Evolutionary conservation across 2,888 invertebrate genomes (phyloP).

Genomic region (Alloplasta piceator): DNA sequence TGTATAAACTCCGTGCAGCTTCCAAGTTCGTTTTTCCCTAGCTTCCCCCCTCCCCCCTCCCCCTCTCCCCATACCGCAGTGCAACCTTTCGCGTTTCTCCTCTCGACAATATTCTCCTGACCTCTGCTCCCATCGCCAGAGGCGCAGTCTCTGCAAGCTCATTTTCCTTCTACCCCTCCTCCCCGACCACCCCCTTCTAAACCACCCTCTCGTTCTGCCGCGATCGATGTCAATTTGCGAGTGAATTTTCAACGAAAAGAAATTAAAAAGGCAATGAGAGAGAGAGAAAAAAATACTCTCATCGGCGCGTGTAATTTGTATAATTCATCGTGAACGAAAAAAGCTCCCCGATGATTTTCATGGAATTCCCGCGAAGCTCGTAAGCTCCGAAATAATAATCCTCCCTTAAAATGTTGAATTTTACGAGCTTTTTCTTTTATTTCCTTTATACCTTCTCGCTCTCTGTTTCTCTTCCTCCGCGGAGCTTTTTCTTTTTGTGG

Average conservation of each 20-base stretch:
- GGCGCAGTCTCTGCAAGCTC: constrained; percentile 23
- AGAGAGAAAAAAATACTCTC: not conserved
- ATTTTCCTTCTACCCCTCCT: constrained; percentile 4
- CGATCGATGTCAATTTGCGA: constrained; percentile 58
- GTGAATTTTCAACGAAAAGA: constrained; percentile 16
- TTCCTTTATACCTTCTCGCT: not conserved
- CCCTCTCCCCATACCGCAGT: not conserved
- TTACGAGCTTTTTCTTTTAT: not conserved
- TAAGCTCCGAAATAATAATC: too few relatives aligned
- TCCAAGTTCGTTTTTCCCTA: constrained; percentile 45
- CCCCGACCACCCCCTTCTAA: not conserved
- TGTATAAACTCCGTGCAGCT: constrained; percentile 52
- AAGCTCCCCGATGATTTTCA: too few relatives aligned
- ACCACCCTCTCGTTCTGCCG: not conserved
- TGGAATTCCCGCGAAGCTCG: too few relatives aligned
- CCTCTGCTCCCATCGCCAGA: constrained; percentile 49
- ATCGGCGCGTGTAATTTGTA: constrained; percentile 1
- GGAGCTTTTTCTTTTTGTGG: not conserved
- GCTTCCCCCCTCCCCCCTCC: constrained; percentile 15
- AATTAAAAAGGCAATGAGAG: too few relatives aligned
- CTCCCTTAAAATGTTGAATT: too few relatives aligned
- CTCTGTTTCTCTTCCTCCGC: too few relatives aligned
- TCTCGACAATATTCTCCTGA: constrained; percentile 54
- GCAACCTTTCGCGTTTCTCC: constrained; percentile 8
- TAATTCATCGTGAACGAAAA: constrained; percentile 2